Evolutionary conservation across 2,888 invertebrate genomes (phyloP), one percentile per base, ranked within the genome.

Genomic region (Platycheirus rosarum): DNA sequence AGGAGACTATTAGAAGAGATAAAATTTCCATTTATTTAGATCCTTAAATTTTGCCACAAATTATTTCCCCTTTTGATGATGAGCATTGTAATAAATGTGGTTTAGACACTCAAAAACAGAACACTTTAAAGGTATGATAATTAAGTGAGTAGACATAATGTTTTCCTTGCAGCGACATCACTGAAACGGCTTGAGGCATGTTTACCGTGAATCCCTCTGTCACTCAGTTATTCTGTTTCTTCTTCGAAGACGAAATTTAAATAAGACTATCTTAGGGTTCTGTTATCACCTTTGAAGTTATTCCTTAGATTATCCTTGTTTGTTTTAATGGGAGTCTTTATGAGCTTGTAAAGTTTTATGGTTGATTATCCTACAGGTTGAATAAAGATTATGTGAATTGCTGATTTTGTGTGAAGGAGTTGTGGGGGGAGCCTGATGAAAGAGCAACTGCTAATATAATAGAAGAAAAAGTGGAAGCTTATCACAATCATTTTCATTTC

Each of bases 261-360:
- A 29, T 42, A 44, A 40, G 55, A 55, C 23, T 74, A 46, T 32
- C 44, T 35, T 35, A 60, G 46, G 23, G 29, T 23, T 60, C 16
- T 79, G 68, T 77, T 77, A 82, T 82, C 82, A 82, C 82, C 77
- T 82, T 82, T 82, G 77, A 82, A 77, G 82, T 77, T 77, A 68
- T 77, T 62, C 69, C 49, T 26, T 6, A 37, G 68, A 77, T 77
- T 82, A 77, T 35, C 68, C 62, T 82, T 82, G 77, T 82, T 82
- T 82, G 68, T 71, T 82, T 82, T 82, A 82, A 82, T 82, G 77
- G 73, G 8, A 48, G 68, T 71, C 77, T 82, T 82, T 82, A 82
- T 68, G 77, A 46, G 82, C 71, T 68, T 71, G 71, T 63, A 77
- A 82, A 82, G 40, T 82, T 77, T 77, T 71, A 77, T 66, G 66